Base-by-base conservation (phyloP, 2,113 vertebrate species). In the Pseudonaja textilis region DNA sequence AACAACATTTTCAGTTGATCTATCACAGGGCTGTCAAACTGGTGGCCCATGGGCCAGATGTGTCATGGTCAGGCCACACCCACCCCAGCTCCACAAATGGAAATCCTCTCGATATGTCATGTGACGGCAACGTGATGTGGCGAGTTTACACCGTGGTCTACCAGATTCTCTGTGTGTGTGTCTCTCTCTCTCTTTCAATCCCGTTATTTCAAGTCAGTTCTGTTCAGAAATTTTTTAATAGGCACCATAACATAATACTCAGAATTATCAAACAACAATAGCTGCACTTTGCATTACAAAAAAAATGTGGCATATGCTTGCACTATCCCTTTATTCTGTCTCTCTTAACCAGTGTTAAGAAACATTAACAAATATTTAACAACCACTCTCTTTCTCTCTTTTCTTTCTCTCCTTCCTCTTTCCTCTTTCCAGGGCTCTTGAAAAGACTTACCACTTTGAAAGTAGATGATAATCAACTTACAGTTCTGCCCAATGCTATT, bases 391-490 rank as follows among this genome's bases (percentile, higher is more conserved):
- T 69, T 14, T 23, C 1, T 64, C 42, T 64, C 56, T 1, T 29
- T 4, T n/a, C 18, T 69, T 16, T 25, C 20, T 39, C 9, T 69
- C 1, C 52, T 26, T 52, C 89, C 59, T 89, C 55, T 94, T 50
- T 91, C 92, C 89, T 95, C 91, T 91, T 93, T 91, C 88, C 90
- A 99, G 99, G 99, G 94, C 98, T 99, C 97, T 93, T 99, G 97
- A 99, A 99, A 98, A 99, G 99, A 92, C 97, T 99, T 92, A 99
- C 99, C 22, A 99, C 99, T 56, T 96, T 99, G 92, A 99, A 99
- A 97, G 99, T 99, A 93, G 99, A 99, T 96, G 99, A 99, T 98
- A 99, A 99, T 97, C 99, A 99, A 97, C 98, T 99, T 93, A 99
- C 98, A 42, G 97, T 99, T 95, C 98, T 99, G 96, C 99, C 99